Percentiles rank a stretch among this genome's conserved stretches.
phyloP scores from a whole-genome alignment of 2,888 invertebrate species.

The Chelonus formosanus region DNA sequence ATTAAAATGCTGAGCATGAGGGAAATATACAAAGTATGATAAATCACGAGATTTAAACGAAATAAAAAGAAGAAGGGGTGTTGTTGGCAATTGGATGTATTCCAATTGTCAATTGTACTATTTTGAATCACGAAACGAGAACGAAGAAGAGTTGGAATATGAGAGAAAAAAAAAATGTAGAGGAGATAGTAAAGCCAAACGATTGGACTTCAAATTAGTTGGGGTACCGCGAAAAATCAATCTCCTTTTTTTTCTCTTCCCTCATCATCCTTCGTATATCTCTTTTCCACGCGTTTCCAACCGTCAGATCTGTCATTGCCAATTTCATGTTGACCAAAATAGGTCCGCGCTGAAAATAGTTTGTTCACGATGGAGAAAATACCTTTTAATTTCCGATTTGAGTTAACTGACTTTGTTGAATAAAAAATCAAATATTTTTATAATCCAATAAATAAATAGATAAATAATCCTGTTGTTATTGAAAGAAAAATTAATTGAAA shows the following conservation, averaged over 20 bases:
- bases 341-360: constrained; percentile 40
- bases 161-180: constrained; percentile 1
- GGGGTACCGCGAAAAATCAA: constrained; percentile 62
- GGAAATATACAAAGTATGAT: background rate
- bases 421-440: background rate
- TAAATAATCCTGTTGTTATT: too few relatives aligned
- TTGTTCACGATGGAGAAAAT: constrained; percentile 23
- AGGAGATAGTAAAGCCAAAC: constrained; percentile 18
- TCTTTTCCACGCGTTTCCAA: constrained; percentile 15
- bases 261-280: background rate
- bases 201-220: constrained; percentile 46
- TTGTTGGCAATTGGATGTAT: constrained; percentile 9
- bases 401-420: background rate
- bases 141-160: constrained; percentile 13
- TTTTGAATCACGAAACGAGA: constrained; percentile 13
- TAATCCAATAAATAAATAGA: background rate
- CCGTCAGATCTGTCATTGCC: constrained; percentile 40
- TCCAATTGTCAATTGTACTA: constrained; percentile 10
- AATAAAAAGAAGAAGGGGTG: constrained; percentile 10
- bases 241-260: constrained; percentile 50
- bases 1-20: background rate
- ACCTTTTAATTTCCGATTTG: constrained; percentile 38
- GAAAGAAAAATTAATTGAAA: too few relatives aligned
- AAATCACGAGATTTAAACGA: background rate
- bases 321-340: constrained; percentile 38